phyloP scores from a whole-genome alignment of 2,113 vertebrate species.

The Dendrocopos noguchii region DNA sequence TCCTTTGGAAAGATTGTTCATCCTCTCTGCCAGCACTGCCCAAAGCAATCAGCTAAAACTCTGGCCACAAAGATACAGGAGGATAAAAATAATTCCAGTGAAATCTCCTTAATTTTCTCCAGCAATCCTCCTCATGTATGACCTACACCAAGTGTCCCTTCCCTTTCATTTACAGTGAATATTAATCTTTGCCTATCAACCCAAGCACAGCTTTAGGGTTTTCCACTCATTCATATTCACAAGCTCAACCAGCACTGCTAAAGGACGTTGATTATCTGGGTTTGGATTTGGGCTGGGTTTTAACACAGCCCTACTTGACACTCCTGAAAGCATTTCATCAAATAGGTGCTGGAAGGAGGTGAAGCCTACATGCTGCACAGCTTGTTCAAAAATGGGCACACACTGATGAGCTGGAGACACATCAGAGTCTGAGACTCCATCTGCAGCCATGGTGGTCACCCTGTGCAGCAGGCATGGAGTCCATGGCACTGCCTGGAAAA shows the following conservation, averaged over 20 bases:
- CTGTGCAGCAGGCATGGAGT: accelerated
- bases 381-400: background rate
- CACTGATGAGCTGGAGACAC: accelerated
- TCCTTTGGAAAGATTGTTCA: background rate
- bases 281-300: background rate
- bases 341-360: accelerated
- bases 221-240: background rate
- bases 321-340: background rate
- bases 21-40: background rate
- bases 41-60: background rate
- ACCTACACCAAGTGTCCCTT: background rate
- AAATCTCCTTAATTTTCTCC: background rate
- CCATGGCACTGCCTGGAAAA: background rate
- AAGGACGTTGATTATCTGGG: background rate
- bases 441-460: background rate
- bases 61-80: background rate
- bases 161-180: background rate
- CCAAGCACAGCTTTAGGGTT: background rate
- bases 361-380: background rate
- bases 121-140: background rate
- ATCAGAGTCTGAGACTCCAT: background rate
- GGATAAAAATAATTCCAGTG: background rate
- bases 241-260: background rate
- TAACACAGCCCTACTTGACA: background rate
- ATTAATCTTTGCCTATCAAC: background rate